These are phyloP conservation scores for Nettapus auritus DNA, from an alignment of 2,113 vertebrate genomes.

Conservation along the genomic window DNA sequence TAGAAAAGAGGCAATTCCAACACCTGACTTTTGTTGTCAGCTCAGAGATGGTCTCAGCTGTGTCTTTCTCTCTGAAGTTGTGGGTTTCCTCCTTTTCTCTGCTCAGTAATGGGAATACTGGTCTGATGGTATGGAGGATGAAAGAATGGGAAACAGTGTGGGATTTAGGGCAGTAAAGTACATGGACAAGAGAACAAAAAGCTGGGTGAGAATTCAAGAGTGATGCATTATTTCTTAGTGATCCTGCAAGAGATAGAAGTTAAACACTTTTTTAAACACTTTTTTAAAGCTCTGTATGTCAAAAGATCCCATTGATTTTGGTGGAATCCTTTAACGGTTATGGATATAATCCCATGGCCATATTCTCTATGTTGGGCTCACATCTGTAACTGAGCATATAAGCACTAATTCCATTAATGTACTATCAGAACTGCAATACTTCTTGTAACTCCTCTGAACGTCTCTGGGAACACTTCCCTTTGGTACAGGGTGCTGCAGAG, in stretches of 20 bases:
- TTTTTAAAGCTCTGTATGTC: neutral
- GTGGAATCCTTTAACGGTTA: neutral
- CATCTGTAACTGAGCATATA: neutral
- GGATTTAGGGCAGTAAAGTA: neutral
- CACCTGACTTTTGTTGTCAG: neutral
- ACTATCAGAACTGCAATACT: neutral
- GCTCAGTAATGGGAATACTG: neutral
- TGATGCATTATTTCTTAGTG: neutral
- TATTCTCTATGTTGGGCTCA: neutral
- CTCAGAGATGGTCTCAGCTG: neutral
- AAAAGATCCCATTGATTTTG: neutral
- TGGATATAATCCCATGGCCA: neutral
- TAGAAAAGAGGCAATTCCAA: neutral
- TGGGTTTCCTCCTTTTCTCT: rapidly evolving
- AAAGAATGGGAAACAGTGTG: neutral
- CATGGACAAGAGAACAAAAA: neutral
- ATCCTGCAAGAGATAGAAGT: neutral
- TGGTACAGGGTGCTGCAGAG: neutral
- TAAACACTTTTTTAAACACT: neutral
- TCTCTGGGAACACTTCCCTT: neutral
- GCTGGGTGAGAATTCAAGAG: neutral
- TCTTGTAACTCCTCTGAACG: neutral
- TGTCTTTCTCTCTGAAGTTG: neutral
- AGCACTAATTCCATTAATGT: neutral
- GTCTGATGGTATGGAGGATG: neutral